A percentile compares a stretch with the other conserved stretches of the same genome.
These are phyloP conservation scores for Hydropsyche betteni DNA, from an alignment of 2,888 invertebrate genomes.

Conservation along the genomic window DNA sequence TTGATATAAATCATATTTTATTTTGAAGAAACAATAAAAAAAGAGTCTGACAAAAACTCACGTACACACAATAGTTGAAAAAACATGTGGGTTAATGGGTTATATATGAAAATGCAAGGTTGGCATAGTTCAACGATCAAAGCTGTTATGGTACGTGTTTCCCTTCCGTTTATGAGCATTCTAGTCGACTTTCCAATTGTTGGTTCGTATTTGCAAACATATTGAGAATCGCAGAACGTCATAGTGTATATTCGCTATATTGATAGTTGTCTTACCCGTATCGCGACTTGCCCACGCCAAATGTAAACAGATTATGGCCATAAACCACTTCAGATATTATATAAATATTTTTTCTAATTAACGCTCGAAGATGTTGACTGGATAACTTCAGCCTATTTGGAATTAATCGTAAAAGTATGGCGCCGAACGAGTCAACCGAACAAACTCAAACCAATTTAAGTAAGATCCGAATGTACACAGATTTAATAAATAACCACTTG, in stretches of 20 bases:
- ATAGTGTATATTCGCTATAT: constrained; percentile 14
- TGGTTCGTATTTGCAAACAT: not conserved
- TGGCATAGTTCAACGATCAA: constrained; percentile 5
- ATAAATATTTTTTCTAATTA: constrained; percentile 16
- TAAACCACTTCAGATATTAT: constrained; percentile 5
- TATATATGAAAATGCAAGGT: constrained; percentile 8
- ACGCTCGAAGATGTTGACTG: not conserved
- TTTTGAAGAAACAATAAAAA: no score
- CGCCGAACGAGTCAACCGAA: not conserved
- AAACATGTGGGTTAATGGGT: not conserved
- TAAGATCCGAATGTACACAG: not conserved
- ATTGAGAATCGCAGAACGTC: constrained; percentile 12
- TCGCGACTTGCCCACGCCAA: constrained; percentile 22
- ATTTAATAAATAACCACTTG: not conserved
- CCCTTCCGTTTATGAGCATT: constrained; percentile 7
- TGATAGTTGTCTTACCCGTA: constrained; percentile 23
- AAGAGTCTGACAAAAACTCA: no score
- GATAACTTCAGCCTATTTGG: not conserved
- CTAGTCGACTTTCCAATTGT: constrained; percentile 3
- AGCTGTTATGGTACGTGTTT: not conserved
- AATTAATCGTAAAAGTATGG: not conserved
- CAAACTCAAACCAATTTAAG: not conserved
- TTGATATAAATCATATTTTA: no score
- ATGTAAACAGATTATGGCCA: constrained; percentile 12
- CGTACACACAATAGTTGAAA: no score